Conservation (phyloP, 2,797 vertebrate genomes). For the Tinamus major region DNA sequence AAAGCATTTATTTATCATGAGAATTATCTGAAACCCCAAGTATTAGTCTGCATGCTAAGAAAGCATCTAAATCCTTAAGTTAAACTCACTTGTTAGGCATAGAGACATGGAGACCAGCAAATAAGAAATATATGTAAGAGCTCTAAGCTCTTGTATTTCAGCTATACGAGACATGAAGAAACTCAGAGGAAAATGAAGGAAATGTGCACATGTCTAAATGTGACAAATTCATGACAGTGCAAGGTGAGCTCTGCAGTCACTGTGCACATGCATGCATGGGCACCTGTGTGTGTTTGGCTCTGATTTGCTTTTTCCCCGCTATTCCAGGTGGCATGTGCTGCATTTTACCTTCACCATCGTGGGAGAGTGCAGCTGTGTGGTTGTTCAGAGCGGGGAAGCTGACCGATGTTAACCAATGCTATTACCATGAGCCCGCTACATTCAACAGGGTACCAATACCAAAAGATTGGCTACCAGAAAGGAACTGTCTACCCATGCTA, state of each 20-base stretch:
- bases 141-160: neutral
- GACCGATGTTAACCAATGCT: neutral
- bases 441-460: neutral
- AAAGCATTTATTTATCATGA: neutral
- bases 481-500: fast-evolving
- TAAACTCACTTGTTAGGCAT: neutral
- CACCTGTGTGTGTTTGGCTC: neutral
- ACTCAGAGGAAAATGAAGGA: neutral
- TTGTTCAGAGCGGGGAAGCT: neutral
- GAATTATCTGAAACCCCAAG: neutral
- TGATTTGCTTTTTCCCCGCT: neutral
- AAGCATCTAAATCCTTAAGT: neutral
- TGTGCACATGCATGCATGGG: too few relatives aligned
- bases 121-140: neutral
- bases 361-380: neutral
- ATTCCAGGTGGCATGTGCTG: fast-evolving
- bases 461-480: neutral
- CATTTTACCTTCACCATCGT: neutral
- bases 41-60: neutral
- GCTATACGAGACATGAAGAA: neutral
- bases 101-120: neutral
- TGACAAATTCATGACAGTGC: neutral
- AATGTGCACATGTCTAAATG: fast-evolving
- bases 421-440: neutral
- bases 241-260: too few relatives aligned